phyloP scores from a whole-genome alignment of 1,140 invertebrate species.

The Bombus confusus region DNA sequence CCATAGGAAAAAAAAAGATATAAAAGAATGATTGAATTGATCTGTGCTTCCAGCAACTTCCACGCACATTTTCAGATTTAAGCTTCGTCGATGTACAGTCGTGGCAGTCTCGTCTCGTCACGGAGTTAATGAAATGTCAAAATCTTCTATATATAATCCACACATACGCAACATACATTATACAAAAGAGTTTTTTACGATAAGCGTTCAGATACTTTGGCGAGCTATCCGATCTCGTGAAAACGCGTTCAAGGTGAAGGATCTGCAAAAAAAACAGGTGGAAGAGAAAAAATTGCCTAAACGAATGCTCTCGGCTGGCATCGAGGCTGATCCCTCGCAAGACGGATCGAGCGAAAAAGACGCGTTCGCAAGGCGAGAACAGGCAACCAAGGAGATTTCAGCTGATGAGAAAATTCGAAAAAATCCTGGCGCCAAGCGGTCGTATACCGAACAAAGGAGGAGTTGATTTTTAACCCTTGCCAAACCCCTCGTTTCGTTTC shows the following conservation, averaged over 20 bases:
- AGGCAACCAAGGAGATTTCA: not conserved
- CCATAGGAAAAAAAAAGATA: not conserved
- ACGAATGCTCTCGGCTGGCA: not conserved
- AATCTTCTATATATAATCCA: no score
- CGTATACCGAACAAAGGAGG: not conserved
- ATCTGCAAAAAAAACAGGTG: no score
- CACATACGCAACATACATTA: no score
- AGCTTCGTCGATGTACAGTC: no score
- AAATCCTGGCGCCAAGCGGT: conserved; percentile 37
- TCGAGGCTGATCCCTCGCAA: conserved; percentile 3
- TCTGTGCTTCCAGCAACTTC: no score
- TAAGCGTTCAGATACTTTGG: no score
- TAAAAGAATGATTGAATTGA: no score
- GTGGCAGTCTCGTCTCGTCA: no score
- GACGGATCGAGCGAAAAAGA: conserved; percentile 29
- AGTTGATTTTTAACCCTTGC: not conserved
- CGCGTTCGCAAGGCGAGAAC: not conserved
- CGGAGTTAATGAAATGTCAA: no score
- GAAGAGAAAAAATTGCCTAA: not conserved
- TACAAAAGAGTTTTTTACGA: no score
- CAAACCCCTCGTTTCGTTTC: not conserved
- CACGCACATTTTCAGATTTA: no score
- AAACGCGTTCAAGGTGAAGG: not conserved
- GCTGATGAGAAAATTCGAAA: not conserved
- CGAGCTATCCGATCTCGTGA: not conserved